Conservation (phyloP, 2,888 invertebrate genomes). For the Bellardia bayeri region DNA sequence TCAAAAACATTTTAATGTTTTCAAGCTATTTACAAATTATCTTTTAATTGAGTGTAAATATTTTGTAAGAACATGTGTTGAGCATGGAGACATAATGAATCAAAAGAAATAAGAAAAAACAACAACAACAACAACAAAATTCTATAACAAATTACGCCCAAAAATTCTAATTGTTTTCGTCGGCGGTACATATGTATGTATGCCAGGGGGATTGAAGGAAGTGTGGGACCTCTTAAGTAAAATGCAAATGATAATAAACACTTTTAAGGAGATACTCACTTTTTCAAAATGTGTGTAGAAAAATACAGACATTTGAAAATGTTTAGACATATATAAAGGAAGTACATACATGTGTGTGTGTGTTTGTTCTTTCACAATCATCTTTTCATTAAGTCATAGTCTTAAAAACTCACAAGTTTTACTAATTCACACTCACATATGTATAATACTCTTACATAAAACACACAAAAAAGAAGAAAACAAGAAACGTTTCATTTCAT, state of each 20-base stretch:
- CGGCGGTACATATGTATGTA: background rate
- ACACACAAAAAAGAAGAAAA: no score
- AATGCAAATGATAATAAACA: slow-evolving; percentile 59
- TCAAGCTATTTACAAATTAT: slow-evolving; percentile 68
- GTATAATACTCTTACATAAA: slow-evolving; percentile 18
- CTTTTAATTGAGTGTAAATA: slow-evolving; percentile 72
- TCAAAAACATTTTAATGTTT: slow-evolving; percentile 57
- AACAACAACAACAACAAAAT: background rate
- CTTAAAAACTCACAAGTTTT: slow-evolving; percentile 60
- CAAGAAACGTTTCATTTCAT: slow-evolving; percentile 15
- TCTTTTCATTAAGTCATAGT: slow-evolving; percentile 65
- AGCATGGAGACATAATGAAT: slow-evolving; percentile 9
- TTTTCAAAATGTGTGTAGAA: background rate
- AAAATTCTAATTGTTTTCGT: slow-evolving; percentile 57
- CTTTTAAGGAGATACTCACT: background rate
- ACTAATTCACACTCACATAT: slow-evolving; percentile 57
- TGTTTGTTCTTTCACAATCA: slow-evolving; percentile 9
- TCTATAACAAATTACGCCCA: slow-evolving; percentile 38
- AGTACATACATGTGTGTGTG: background rate
- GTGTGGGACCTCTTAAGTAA: slow-evolving; percentile 1
- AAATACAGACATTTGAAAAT: slow-evolving; percentile 4
- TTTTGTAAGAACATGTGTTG: slow-evolving; percentile 57
- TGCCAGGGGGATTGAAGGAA: background rate
- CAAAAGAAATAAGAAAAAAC: background rate
- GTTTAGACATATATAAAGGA: background rate